Evolutionary conservation across 2,797 vertebrate species (phyloP).

Genomic region (Myripristis jacobus): DNA sequence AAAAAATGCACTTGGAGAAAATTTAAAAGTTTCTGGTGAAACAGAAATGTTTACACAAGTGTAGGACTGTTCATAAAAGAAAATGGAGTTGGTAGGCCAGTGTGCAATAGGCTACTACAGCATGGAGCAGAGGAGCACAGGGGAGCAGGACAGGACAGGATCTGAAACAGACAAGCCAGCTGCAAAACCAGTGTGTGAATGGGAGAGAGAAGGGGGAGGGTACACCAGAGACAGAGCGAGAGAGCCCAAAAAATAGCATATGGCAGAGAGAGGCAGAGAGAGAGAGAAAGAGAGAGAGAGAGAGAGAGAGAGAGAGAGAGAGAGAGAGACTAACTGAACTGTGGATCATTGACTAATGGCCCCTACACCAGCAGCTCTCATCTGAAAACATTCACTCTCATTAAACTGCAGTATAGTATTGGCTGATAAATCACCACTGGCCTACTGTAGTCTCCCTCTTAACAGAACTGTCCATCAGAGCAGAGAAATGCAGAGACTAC

Average conservation of each 20-base stretch:
- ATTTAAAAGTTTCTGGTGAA: too few relatives aligned
- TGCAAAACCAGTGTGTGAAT: too few relatives aligned
- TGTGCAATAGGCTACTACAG: neutral
- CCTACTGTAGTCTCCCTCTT: conserved; percentile 6
- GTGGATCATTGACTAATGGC: conserved; percentile 32
- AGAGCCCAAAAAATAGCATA: neutral
- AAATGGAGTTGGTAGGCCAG: neutral
- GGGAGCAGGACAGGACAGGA: neutral
- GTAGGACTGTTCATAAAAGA: neutral
- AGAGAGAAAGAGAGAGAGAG: neutral
- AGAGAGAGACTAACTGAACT: conserved; percentile 13
- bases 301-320: neutral
- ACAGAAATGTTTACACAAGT: neutral
- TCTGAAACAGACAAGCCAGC: neutral
- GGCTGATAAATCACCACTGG: conserved; percentile 22
- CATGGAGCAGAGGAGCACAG: neutral
- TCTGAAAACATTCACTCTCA: conserved; percentile 27
- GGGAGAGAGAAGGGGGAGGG: neutral
- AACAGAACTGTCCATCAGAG: conserved; percentile 18
- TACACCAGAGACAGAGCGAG: neutral
- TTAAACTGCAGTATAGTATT: conserved; percentile 12
- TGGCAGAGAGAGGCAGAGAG: neutral
- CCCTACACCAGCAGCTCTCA: conserved; percentile 27
- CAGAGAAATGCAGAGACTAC: neutral
- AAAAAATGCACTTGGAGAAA: neutral